Base-by-base conservation (phyloP, 2,113 vertebrate species). In the Oxyruncus cristatus region DNA sequence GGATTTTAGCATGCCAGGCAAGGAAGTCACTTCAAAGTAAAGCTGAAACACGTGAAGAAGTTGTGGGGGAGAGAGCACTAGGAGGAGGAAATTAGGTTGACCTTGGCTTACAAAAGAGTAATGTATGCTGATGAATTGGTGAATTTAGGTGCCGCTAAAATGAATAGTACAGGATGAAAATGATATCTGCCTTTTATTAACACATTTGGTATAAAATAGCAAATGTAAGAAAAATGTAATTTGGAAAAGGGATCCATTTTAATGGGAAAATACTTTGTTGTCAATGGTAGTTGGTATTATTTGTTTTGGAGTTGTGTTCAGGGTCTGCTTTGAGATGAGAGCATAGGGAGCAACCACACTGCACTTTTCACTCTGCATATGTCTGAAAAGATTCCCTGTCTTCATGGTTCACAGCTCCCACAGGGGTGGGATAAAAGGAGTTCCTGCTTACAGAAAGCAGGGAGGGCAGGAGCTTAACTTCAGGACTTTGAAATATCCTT, bases 21-120 rank as follows among this genome's bases (percentile, higher is more conserved):
- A 95, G 95, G 88, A 96, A 95, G 92, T 90, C 35, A 90, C 72
- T 96, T 95, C 90, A 96, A 96, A 94, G 93, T 44, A 93, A 95
- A 94, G 72, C 85, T 94, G 92, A 93, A 96, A 84, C 92, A 94
- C 3, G 11, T 94, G 93, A 94, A 94, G 74, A 39, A 55, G 46
- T 61, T 77, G 55, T 53, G 23, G 58, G 49, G 77, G 66, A 70
- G 70, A 88, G 56, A 90, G 39, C 24, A 72, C 42, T 23, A 23
- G 47, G 47, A 94, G 56, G 26, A 92, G 82, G 88, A 94, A 94
- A 96, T 94, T 80, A 55, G 42, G 27, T 78, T 92, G 91, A 89
- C 77, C 56, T 81, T 7, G 2, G 46, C n/a, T 95, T 95, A 47
- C 67, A 82, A 80, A 86, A 73, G 27, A 6, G 0, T 50, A 73